phyloP scores from a whole-genome alignment of 2,113 vertebrate genomes.

The Brachirus orientalis region DNA sequence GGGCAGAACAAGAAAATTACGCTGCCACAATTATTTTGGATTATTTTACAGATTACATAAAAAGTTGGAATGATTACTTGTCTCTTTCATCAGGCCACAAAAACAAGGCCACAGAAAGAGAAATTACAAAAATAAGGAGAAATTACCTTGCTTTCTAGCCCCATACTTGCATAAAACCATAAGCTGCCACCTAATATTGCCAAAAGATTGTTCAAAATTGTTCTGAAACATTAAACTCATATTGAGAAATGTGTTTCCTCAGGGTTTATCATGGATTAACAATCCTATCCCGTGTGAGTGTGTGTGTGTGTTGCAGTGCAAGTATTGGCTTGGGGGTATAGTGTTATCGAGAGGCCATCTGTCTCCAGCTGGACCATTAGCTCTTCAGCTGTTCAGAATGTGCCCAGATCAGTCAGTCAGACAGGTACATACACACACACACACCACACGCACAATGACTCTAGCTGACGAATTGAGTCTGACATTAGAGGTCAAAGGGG shows the following conservation, averaged over 20 bases:
- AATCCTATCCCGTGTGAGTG: slow-evolving; percentile 53
- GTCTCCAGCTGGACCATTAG: slow-evolving; percentile 84
- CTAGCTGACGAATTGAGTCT: slow-evolving; percentile 72
- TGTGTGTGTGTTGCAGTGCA: slow-evolving; percentile 60
- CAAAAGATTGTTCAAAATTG: slow-evolving; percentile 65
- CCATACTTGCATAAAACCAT: slow-evolving; percentile 38
- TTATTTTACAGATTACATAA: slow-evolving; percentile 20
- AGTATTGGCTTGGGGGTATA: slow-evolving; percentile 78
- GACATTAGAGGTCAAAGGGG: slow-evolving; percentile 72
- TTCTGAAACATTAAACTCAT: slow-evolving; percentile 72
- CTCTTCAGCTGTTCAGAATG: slow-evolving; percentile 81
- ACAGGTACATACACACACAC: slow-evolving; percentile 73
- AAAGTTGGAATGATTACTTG: slow-evolving; percentile 30
- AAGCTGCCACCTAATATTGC: slow-evolving; percentile 58
- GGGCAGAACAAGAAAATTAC: background rate
- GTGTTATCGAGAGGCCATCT: slow-evolving; percentile 81
- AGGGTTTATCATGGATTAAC: slow-evolving; percentile 71
- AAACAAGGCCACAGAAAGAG: slow-evolving; percentile 18
- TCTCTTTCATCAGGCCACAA: slow-evolving; percentile 30
- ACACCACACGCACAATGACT: slow-evolving; percentile 39
- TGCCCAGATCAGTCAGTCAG: slow-evolving; percentile 80
- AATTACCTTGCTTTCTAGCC: slow-evolving; percentile 40
- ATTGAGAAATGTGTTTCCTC: slow-evolving; percentile 70
- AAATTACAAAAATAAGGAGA: slow-evolving; percentile 36
- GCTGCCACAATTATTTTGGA: slow-evolving; percentile 3